These are phyloP conservation scores for Hybos culiciformis DNA, from an alignment of 2,888 invertebrate species.

Conservation along the genomic window DNA sequence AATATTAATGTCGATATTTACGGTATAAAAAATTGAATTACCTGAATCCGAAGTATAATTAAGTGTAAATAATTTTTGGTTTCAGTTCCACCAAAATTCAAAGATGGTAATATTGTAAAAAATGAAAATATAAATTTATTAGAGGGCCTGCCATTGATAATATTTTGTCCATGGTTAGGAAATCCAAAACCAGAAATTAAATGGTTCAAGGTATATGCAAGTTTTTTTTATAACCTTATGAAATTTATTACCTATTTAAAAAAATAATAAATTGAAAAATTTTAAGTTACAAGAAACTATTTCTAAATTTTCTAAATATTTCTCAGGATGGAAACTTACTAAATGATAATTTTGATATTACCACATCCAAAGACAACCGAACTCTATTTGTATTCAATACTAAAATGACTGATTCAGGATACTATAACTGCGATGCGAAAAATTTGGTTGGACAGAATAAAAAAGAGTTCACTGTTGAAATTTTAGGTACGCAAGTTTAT, in stretches of 20 bases:
- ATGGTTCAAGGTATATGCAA: conserved; percentile 45
- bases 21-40: conserved; percentile 24
- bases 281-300: not conserved
- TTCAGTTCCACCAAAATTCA: conserved; percentile 10
- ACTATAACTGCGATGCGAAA: conserved; percentile 45
- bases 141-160: conserved; percentile 36
- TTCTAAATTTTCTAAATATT: not conserved
- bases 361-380: conserved; percentile 27
- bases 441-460: conserved; percentile 41
- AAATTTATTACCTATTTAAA: not conserved
- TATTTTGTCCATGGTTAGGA: conserved; percentile 45
- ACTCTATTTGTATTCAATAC: conserved; percentile 31
- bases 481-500: conserved; percentile 33
- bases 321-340: conserved; percentile 5
- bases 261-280: not conserved
- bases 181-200: conserved; percentile 44
- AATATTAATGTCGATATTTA: conserved; percentile 33
- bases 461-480: conserved; percentile 36
- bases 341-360: not conserved
- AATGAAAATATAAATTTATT: conserved; percentile 16
- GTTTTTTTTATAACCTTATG: not conserved
- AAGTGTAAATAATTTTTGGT: not conserved
- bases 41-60: not conserved
- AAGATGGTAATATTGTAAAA: conserved; percentile 6
- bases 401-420: conserved; percentile 35